Conservation (phyloP, 2,113 vertebrate species). For the Pardalotus punctatus region DNA sequence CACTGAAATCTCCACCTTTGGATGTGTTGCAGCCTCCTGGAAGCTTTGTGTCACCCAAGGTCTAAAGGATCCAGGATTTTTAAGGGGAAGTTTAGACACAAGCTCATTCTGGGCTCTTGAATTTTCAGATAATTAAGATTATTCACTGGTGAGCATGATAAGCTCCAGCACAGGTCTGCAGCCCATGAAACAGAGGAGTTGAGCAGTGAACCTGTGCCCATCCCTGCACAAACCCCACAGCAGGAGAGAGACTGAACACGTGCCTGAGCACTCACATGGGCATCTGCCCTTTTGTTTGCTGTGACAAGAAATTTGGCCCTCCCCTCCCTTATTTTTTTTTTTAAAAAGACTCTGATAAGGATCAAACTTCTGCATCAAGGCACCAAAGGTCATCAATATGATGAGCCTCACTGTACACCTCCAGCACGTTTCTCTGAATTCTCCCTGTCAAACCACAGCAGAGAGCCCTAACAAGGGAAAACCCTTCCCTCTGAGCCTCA, state of each 20-base stretch:
- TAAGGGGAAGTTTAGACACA: neutral
- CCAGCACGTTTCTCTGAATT: neutral
- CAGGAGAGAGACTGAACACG: neutral
- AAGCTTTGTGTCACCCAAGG: neutral
- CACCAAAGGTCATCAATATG: neutral
- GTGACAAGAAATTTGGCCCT: neutral
- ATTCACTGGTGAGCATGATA: neutral
- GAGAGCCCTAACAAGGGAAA: neutral
- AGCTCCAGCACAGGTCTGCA: neutral
- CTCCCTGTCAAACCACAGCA: neutral
- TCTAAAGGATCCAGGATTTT: neutral
- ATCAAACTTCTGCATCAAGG: neutral
- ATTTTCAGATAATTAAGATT: neutral
- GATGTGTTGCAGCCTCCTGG: neutral
- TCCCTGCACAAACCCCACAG: neutral
- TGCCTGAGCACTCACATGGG: neutral
- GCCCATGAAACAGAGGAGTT: neutral
- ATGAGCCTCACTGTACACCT: neutral
- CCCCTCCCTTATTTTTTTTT: neutral
- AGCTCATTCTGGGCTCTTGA: neutral
- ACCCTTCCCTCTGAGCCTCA: neutral
- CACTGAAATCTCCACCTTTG: neutral
- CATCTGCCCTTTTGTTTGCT: neutral
- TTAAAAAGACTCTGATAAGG: neutral
- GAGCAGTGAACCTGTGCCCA: neutral